Base-by-base conservation (phyloP, 2,113 vertebrate species). In the Natator depressus region DNA sequence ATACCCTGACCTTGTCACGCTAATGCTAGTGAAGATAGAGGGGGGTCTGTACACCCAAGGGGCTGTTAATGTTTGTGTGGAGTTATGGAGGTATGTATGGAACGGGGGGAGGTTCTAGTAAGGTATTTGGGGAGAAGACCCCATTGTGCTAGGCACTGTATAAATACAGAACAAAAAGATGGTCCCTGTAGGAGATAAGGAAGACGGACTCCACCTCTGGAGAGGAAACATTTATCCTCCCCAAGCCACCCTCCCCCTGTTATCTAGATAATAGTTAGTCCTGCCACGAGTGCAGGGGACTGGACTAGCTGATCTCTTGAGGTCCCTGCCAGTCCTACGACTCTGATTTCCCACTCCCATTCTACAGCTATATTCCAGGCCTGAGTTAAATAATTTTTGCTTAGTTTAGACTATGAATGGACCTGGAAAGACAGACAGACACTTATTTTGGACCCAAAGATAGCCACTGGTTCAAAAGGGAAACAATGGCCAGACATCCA, bases 341-440 rank as follows among this genome's bases (percentile, higher is more conserved):
- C 31, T 6, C 1, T 22, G 53, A 4, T 42, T 89, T 55, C 53
- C 51, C 27, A 79, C 51, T 54, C 0, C 0, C 17, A 2, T 25
- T 50, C 80, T 22, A 0, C 5, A 6, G 57, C 47, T 50, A 24
- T 42, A 35, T 78, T 25, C 75, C 69, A 25, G 42, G 54, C 1
- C 0, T 42, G 79, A 81, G 51, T 54, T 59, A 89, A 82, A 47
- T 1, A 0, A 51, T 11, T 87, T 57, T 38, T 65, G 38, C 76
- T 93, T 24, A 22, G 42, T 88, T 80, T 80, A 54, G 53, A 29
- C 1, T 1, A 29, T 16, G 82, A 72, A 75, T 27, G 27, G 27
- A 1, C 20, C 80, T 17, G n/a, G 16, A 78, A 29, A 79, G 81
- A 80, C 35, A 78, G n/a, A 38, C 65, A 47, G 86, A 72, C 46